Base-by-base conservation (phyloP, 2,888 invertebrate species). In the Hypomecis atomaria region DNA sequence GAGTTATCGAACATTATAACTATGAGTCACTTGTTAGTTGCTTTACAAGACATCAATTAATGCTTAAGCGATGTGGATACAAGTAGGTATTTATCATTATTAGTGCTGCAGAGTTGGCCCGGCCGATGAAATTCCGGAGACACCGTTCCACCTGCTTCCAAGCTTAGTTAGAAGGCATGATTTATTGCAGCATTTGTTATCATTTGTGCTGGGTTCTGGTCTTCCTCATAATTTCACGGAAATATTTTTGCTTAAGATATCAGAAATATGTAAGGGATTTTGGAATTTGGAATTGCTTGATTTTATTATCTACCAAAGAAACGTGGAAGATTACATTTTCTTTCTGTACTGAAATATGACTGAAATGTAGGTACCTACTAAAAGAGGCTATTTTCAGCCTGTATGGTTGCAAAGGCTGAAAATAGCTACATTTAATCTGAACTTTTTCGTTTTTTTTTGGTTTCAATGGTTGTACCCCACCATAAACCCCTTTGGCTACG, bases 161-260 rank as follows among this genome's bases (percentile, higher is more conserved):
- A 69, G 74, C 70, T 78, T 74, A 78, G 72, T 69, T 65, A 74
- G 73, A 73, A 75, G 43, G 8, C 40, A 40, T 85, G 83, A 87
- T 83, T 74, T 82, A 88, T 84, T 71, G 75, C 74, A 67, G 81
- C 77, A 85, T 87, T 84, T 78, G 81, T 88, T 87, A 87, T 83
- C 80, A 85, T 87, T 82, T 84, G 77, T 38, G 61, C 42, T 37
- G 45, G 37, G n/a, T 52, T 45, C 33, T 59, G 45, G 33, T 9
- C 13, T 45, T 36, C 11, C 13, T 55, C n/a, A 45, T 34, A 53
- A 53, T 43, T n/a, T 34, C 36, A 36, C 6, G 34, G 4, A 54
- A 43, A 54, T 9, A 34, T 11, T 33, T 36, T 54, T 36, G 11
- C 8, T 50, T 3, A 13, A 5, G 23, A 13, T 40, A 50, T 13